These are phyloP conservation scores for Crenichthys baileyi DNA, from an alignment of 2,797 vertebrate genomes.

Conservation along the genomic window DNA sequence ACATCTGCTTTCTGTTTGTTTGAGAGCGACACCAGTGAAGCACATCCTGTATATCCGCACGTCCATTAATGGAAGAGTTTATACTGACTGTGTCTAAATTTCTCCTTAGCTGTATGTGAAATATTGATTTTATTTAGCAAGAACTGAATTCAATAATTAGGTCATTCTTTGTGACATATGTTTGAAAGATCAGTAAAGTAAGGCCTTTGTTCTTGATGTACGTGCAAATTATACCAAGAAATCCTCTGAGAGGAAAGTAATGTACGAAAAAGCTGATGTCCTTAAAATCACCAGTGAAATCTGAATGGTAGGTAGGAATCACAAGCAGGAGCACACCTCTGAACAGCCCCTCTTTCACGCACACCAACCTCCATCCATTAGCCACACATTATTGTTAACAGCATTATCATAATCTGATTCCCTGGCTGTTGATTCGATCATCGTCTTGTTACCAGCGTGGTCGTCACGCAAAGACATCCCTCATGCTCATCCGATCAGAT, in stretches of 20 bases:
- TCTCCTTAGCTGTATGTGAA: not conserved
- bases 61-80: not conserved
- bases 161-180: not conserved
- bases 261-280: slow-evolving; percentile 8
- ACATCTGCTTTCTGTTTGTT: slow-evolving; percentile 25
- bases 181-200: not conserved
- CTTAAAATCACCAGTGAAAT: slow-evolving; percentile 17
- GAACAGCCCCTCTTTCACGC: slow-evolving; percentile 67
- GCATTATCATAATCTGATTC: slow-evolving; percentile 80
- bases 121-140: not conserved
- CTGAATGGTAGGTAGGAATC: slow-evolving; percentile 45
- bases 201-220: not conserved
- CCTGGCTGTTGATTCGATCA: slow-evolving; percentile 77
- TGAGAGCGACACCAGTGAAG: slow-evolving; percentile 16
- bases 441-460: slow-evolving; percentile 78
- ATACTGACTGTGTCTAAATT: not conserved
- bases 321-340: slow-evolving; percentile 57
- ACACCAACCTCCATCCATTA: slow-evolving; percentile 78
- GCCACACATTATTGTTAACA: slow-evolving; percentile 84
- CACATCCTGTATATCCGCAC: not conserved
- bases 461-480: slow-evolving; percentile 79
- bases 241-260: not conserved
- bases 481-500: slow-evolving; percentile 72
- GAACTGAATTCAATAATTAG: not conserved
- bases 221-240: not conserved